These are phyloP conservation scores for Campoletis raptor DNA, from an alignment of 2,888 invertebrate genomes.

Conservation along the genomic window DNA sequence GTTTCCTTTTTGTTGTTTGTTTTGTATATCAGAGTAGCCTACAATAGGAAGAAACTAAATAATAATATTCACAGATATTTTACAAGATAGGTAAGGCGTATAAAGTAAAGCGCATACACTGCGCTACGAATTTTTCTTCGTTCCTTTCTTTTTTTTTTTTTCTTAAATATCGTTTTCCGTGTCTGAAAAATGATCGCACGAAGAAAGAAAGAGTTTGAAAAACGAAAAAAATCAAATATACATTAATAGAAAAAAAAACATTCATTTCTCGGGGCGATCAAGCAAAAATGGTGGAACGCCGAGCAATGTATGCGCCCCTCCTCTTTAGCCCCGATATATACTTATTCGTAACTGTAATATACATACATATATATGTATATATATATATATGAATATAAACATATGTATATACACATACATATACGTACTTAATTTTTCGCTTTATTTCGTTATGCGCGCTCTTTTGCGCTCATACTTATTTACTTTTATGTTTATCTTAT, in stretches of 20 bases:
- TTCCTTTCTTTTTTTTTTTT: slow-evolving; percentile 18
- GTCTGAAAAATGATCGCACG: slow-evolving; percentile 61
- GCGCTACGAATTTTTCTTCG: slow-evolving; percentile 65
- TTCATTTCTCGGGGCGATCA: slow-evolving; percentile 57
- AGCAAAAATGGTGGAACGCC: slow-evolving; percentile 49
- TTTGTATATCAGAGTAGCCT: slow-evolving; percentile 82
- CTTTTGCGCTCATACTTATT: slow-evolving; percentile 66
- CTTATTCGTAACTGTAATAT: slow-evolving; percentile 82
- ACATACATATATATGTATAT: slow-evolving; percentile 70
- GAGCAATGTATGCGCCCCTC: slow-evolving; percentile 75
- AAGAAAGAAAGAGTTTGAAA: slow-evolving; percentile 55
- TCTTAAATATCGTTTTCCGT: slow-evolving; percentile 37
- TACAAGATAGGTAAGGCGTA: slow-evolving; percentile 83
- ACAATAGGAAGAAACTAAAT: slow-evolving; percentile 85
- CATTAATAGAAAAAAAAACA: slow-evolving; percentile 30
- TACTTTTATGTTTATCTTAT: slow-evolving; percentile 55
- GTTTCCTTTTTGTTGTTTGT: slow-evolving; percentile 53
- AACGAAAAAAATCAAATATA: slow-evolving; percentile 43
- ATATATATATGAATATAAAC: background rate
- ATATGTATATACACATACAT: background rate
- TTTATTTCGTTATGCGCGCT: slow-evolving; percentile 62
- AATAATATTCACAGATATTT: slow-evolving; percentile 85
- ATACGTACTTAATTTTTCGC: slow-evolving; percentile 73
- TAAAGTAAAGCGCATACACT: slow-evolving; percentile 77
- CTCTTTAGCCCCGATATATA: slow-evolving; percentile 76